These are phyloP conservation scores for Knipowitschia caucasica DNA, from an alignment of 2,797 vertebrate species.

Conservation along the genomic window DNA sequence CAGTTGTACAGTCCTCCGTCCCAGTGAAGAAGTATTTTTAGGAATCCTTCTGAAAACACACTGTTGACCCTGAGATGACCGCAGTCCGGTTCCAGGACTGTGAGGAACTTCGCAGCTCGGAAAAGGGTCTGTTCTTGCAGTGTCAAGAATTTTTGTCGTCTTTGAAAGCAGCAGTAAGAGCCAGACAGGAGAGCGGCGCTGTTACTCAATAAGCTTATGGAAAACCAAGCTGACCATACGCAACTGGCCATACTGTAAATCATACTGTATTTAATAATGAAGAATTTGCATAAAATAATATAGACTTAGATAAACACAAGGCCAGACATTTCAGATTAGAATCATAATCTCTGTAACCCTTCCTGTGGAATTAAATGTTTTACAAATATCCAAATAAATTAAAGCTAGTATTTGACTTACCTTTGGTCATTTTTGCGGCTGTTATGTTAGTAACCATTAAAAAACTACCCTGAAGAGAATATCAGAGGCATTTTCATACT, in stretches of 20 bases:
- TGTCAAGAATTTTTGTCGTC: slow-evolving; percentile 62
- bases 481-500: too few species aligned
- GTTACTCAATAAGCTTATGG: slow-evolving; percentile 44
- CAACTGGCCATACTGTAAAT: neutral
- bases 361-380: too few species aligned
- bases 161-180: slow-evolving; percentile 43
- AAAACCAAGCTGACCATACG: slow-evolving; percentile 17
- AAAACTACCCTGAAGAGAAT: too few species aligned
- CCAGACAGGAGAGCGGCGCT: slow-evolving; percentile 23
- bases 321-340: too few species aligned
- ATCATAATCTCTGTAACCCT: too few species aligned
- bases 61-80: slow-evolving; percentile 68
- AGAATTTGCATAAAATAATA: too few species aligned
- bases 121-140: slow-evolving; percentile 69
- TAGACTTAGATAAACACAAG: too few species aligned
- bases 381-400: too few species aligned
- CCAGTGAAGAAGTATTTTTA: slow-evolving; percentile 65
- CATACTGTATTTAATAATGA: too few species aligned
- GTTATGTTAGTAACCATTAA: too few species aligned
- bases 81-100: slow-evolving; percentile 64
- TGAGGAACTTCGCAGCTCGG: slow-evolving; percentile 79
- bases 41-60: slow-evolving; percentile 64
- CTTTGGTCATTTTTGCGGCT: too few species aligned
- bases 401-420: too few species aligned
- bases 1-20: slow-evolving; percentile 52